phyloP scores from a whole-genome alignment of 2,113 vertebrate species.

The Crotalus horridus region DNA sequence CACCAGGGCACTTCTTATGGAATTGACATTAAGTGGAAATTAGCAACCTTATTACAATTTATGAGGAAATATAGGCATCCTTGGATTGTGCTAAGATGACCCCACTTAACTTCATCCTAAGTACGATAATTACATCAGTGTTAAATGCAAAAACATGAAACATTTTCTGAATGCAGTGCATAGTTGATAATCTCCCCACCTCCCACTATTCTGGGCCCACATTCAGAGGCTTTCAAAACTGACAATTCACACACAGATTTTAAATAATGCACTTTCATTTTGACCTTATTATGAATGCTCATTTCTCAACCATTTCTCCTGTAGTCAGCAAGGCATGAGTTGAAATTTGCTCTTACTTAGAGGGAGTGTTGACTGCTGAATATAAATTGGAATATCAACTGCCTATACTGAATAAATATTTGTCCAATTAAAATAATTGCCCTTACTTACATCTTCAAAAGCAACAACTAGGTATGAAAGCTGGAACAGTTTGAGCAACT shows the following conservation, averaged over 20 bases:
- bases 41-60: slow-evolving; percentile 40
- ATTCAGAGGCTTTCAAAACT: slow-evolving; percentile 18
- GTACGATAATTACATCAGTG: neutral
- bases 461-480: slow-evolving; percentile 63
- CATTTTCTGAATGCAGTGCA: slow-evolving; percentile 16
- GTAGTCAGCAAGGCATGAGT: slow-evolving; percentile 26
- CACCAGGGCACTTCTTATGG: slow-evolving; percentile 22
- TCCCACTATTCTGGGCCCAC: neutral
- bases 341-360: slow-evolving; percentile 42
- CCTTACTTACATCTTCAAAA: slow-evolving; percentile 62
- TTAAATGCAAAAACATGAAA: slow-evolving; percentile 32
- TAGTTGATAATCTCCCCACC: neutral
- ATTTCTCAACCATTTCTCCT: slow-evolving; percentile 19
- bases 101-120: slow-evolving; percentile 38
- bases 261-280: neutral
- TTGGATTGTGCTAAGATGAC: neutral
- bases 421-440: slow-evolving; percentile 61
- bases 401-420: slow-evolving; percentile 63
- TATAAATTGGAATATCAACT: slow-evolving; percentile 59
- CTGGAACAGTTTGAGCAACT: slow-evolving; percentile 59
- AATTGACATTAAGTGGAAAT: slow-evolving; percentile 43
- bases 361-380: slow-evolving; percentile 47
- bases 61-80: slow-evolving; percentile 29
- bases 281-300: neutral
- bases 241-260: neutral